Evolutionary conservation across 2,888 invertebrate species (phyloP), one percentile per base, ranked within the genome.

Genomic region (Microctonus aethiopoides): DNA sequence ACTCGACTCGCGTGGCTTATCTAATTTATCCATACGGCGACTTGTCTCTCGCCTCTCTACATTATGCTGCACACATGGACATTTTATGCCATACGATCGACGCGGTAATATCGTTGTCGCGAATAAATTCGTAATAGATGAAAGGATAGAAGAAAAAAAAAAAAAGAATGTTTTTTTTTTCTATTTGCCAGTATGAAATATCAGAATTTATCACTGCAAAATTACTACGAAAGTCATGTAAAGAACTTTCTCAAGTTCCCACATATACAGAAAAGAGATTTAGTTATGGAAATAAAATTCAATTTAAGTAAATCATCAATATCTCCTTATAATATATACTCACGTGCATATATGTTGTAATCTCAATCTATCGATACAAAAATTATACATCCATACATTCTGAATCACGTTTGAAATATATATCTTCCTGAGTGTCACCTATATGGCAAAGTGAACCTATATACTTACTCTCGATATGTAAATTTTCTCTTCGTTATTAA

Each of bases 1-100:
- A 5, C 81, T 82, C 66, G 56, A 66, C 81, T 82, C 81, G 74
- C 79, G 78, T 76, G 70, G 79, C 79, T 82, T 82, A 81, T 82
- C 80, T 81, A 81, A 81, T 82, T 81, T 80, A 83, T 81, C 81
- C 67, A 67, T 67, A 54, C 51, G 67, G 68, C 63, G 68, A 65
- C 72, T 68, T 69, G 65, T 57, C 70, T 73, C 67, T 70, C 61
- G 63, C 62, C 51, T 67, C 32, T 66, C 20, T 66, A 67, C 62
- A 67, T 69, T 59, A 54, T 62, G 16, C 59, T 16, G 16, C 67
- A 62, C 69, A 63, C 63, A 34, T 56, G 52, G 54, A 34, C 32
- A 16, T 67, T 46, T 57, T 67, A 67, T 51, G 51, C 20, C 41
- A 10, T 46, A 62, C 61, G 39, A 65, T 70, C 54, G 67, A 54